phyloP scores from a whole-genome alignment of 2,113 vertebrate genomes.

The Sorex araneus region DNA sequence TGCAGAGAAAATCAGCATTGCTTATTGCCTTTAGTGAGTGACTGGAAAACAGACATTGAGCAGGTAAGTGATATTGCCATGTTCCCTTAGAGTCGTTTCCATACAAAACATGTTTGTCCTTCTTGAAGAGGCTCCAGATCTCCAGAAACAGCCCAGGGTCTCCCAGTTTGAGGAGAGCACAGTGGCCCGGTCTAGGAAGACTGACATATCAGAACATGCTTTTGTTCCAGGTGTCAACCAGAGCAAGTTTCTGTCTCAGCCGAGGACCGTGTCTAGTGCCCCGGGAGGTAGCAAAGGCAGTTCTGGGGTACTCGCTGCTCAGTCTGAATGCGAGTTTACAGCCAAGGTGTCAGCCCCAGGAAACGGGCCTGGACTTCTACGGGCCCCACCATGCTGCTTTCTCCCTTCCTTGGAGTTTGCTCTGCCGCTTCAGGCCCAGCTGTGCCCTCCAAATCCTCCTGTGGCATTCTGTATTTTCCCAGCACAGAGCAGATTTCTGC shows the following conservation, averaged over 20 bases:
- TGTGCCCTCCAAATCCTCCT: too few relatives aligned
- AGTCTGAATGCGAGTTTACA: background rate
- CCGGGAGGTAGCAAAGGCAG: background rate
- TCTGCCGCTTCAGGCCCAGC: background rate
- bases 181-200: background rate
- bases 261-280: too few relatives aligned
- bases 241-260: too few relatives aligned
- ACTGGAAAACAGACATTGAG: background rate
- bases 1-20: background rate
- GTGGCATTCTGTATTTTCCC: background rate
- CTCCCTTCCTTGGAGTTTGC: background rate
- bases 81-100: background rate
- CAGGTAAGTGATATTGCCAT: background rate
- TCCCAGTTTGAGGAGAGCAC: background rate
- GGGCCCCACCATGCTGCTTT: background rate
- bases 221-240: slow-evolving; percentile 8
- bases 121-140: background rate
- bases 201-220: accelerated
- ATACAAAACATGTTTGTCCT: background rate
- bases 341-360: background rate
- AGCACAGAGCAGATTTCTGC: slow-evolving; percentile 10
- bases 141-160: background rate
- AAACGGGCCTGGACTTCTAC: background rate
- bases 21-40: background rate
- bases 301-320: background rate